Evolutionary conservation across 2,888 invertebrate species (phyloP).

Genomic region (Augiades crinisus): DNA sequence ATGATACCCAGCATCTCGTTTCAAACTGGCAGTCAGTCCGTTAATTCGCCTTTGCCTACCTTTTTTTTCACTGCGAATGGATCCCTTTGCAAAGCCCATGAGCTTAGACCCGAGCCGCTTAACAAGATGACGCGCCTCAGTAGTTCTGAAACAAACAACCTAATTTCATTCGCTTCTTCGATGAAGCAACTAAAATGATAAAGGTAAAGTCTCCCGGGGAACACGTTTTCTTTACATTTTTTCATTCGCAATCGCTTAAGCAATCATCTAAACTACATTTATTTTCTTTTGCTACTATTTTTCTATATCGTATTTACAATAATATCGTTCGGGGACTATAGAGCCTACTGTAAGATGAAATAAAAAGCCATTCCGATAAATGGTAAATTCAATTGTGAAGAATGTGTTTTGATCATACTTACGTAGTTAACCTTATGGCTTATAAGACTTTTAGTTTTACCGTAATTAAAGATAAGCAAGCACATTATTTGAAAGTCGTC

Average conservation of each 20-base stretch:
- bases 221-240: slow-evolving; percentile 30
- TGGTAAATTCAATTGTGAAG: too few relatives aligned
- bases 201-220: slow-evolving; percentile 8
- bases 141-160: slow-evolving; percentile 86
- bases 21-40: slow-evolving; percentile 34
- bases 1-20: slow-evolving; percentile 28
- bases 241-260: not conserved
- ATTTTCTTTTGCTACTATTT: too few relatives aligned
- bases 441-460: too few relatives aligned
- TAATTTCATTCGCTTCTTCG: slow-evolving; percentile 66
- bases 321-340: too few relatives aligned
- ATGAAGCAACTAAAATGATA: slow-evolving; percentile 51
- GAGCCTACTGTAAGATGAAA: too few relatives aligned
- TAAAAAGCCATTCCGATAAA: too few relatives aligned
- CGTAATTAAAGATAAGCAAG: too few relatives aligned
- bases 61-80: slow-evolving; percentile 90
- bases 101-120: slow-evolving; percentile 94
- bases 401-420: too few relatives aligned
- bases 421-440: too few relatives aligned
- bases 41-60: slow-evolving; percentile 44
- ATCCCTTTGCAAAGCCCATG: slow-evolving; percentile 95
- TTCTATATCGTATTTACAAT: too few relatives aligned
- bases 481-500: too few relatives aligned
- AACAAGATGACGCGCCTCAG: slow-evolving; percentile 93
- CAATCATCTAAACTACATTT: too few relatives aligned